Base-by-base conservation (phyloP, 2,113 vertebrate species). In the Patagioenas fasciata region DNA sequence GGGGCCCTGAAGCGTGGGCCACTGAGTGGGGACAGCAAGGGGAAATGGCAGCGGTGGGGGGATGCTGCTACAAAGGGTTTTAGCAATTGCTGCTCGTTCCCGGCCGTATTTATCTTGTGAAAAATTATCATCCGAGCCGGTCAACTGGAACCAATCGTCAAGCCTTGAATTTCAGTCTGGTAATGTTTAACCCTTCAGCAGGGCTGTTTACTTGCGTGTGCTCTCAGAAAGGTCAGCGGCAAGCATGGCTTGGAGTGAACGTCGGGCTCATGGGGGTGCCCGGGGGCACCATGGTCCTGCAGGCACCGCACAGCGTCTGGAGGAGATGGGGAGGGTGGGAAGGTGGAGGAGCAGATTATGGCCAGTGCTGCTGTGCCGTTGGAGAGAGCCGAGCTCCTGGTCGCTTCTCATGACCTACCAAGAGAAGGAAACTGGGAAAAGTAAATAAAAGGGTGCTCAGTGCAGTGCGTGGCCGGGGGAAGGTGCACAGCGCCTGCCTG, bases 131-230 rank as follows among this genome's bases (percentile, higher is more conserved):
- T 91, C 85, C 65, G 10, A 65, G 83, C 93, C 77, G 86, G 95
- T 95, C 80, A 6, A 92, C 96, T 96, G 96, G 96, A 97, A 97
- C 96, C 96, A 97, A 96, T 97, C 32, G 61, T 26, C 83, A 62
- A 61, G 88, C 96, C 85, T 94, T 94, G 95, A 94, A 69, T 96
- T 95, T 96, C 92, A 95, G 88, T 81, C 91, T 95, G 96, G 88
- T 96, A 97, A 97, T 97, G 96, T 97, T 97, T 97, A 97, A 97
- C 95, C 95, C 96, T 90, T 96, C 57, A 57, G 73, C 73, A 75
- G 70, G 31, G 73, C 88, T 93, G 60, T 67, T 96, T 86, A 69
- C 48, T 47, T 81, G 58, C 31, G 5, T 2, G 12, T 56, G 61
- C 16, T 80, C 75, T 81, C 8, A 1, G 80, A 81, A 94, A 54